A percentile compares a stretch with the other conserved stretches of the same genome.
Conservation (phyloP, 2,113 vertebrate genomes). For the Campylorhamphus procurvoides region DNA sequence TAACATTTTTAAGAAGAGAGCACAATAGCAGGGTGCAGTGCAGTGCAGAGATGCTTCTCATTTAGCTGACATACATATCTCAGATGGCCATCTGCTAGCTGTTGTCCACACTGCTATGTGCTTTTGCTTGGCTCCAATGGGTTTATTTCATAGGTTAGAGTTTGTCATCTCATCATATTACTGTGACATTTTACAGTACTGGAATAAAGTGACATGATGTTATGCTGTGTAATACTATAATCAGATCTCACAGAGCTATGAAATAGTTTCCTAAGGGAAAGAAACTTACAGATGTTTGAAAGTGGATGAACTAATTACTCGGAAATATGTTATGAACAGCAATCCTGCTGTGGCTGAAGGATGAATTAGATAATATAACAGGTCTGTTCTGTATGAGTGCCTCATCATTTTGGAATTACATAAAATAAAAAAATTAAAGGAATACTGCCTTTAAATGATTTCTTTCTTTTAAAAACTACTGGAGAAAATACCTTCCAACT, state of each 20-base stretch:
- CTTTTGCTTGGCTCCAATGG: neutral
- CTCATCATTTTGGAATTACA: neutral
- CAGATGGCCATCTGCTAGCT: neutral
- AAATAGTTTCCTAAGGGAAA: constrained; percentile 8
- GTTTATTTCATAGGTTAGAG: neutral
- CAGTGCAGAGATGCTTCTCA: neutral
- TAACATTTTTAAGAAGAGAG: neutral
- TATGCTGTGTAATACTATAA: neutral
- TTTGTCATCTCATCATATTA: neutral
- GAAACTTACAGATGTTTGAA: neutral
- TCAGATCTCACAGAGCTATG: neutral
- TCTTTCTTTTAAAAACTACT: neutral
- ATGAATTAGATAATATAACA: neutral
- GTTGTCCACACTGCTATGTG: neutral
- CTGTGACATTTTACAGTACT: constrained; percentile 7
- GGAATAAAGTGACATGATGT: neutral
- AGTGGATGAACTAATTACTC: neutral
- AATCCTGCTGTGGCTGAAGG: neutral
- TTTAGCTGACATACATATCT: neutral
- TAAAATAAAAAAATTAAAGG: constrained; percentile 8
- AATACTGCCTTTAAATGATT: neutral
- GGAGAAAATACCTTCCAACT: neutral
- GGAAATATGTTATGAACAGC: neutral
- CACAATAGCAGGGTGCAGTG: neutral
- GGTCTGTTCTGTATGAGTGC: neutral